A percentile compares a stretch with the other conserved stretches of the same genome.
phyloP scores from a whole-genome alignment of 2,888 invertebrate genomes.

The Psylliodes chrysocephalus region DNA sequence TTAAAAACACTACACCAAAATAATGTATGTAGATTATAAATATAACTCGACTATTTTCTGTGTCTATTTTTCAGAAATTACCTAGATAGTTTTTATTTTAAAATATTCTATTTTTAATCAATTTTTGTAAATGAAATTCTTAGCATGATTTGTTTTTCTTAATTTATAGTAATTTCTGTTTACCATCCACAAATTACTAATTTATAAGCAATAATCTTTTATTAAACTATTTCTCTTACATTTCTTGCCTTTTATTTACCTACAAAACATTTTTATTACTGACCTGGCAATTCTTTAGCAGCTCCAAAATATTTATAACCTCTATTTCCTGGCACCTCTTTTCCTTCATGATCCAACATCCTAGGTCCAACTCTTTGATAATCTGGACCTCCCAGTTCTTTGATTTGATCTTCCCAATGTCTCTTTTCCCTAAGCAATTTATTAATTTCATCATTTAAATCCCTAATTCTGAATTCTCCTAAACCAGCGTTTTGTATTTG shows the following conservation, averaged over 20 bases:
- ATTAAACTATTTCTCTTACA: background rate
- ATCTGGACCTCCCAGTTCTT: conserved; percentile 94
- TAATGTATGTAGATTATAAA: too few relatives aligned
- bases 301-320: conserved; percentile 99
- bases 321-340: conserved; percentile 96
- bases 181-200: background rate
- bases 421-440: conserved; percentile 94
- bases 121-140: background rate
- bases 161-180: background rate
- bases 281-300: conserved; percentile 94
- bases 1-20: too few relatives aligned
- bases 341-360: conserved; percentile 91
- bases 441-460: conserved; percentile 99
- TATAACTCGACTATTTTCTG: too few relatives aligned
- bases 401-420: conserved; percentile 98
- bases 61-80: too few relatives aligned
- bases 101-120: too few relatives aligned
- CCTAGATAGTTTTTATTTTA: too few relatives aligned
- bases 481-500: conserved; percentile 99
- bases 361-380: conserved; percentile 90
- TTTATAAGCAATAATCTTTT: background rate
- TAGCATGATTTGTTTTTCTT: background rate
- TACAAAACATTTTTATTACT: conserved; percentile 6
- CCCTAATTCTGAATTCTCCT: conserved; percentile 98
- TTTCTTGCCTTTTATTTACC: background rate